Percentiles rank a stretch among this genome's conserved stretches.
Conservation (phyloP, 30 jellyfish, hydroid and myxozoan genomes). For the Hydractinia symbiolongicarpus region DNA sequence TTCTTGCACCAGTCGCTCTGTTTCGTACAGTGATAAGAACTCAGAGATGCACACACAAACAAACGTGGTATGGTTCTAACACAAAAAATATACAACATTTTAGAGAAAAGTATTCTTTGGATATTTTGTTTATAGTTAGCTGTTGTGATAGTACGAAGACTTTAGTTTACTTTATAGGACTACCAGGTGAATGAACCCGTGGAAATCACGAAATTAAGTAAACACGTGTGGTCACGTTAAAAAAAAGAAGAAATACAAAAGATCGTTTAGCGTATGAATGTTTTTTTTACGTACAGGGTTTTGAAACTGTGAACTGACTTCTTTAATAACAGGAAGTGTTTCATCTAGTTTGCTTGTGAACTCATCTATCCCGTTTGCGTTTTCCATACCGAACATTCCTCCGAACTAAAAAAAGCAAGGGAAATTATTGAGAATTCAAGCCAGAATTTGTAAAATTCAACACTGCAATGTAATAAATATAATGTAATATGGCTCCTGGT, state of each 20-base stretch:
- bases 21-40: constrained; percentile 91
- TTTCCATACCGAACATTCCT: constrained; percentile 74
- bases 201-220: too few relatives aligned
- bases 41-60: constrained; percentile 97
- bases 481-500: too few relatives aligned
- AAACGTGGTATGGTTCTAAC: constrained; percentile 85
- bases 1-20: constrained; percentile 93
- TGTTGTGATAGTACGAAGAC: too few relatives aligned
- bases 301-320: constrained; percentile 64
- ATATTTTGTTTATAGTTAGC: too few relatives aligned
- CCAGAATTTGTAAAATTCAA: neutral
- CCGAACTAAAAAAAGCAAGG: constrained; percentile 47
- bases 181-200: too few relatives aligned
- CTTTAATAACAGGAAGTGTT: constrained; percentile 76
- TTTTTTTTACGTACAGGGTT: constrained; percentile 48
- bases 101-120: neutral
- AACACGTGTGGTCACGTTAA: too few relatives aligned
- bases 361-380: constrained; percentile 47
- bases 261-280: too few relatives aligned
- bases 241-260: too few relatives aligned
- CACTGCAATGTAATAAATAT: neutral
- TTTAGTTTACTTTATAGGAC: too few relatives aligned
- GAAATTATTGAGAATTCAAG: neutral
- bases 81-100: constrained; percentile 3
- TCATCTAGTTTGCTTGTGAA: constrained; percentile 68